Base-by-base conservation (phyloP, 2,113 vertebrate species). In the Sula dactylatra region DNA sequence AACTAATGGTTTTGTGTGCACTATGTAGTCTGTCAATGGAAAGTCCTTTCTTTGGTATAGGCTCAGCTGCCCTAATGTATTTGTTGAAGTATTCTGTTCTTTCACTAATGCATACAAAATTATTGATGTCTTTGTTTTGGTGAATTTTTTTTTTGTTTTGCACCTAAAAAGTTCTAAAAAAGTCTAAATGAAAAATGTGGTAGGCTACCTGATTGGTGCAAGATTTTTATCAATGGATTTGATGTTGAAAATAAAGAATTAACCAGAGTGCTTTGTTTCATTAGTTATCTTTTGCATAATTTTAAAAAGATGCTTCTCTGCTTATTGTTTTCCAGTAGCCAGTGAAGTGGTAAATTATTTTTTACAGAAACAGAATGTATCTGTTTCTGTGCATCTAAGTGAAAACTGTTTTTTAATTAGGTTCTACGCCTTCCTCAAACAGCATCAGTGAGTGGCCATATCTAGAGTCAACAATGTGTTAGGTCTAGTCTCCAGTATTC, bases 181-280 rank as follows among this genome's bases (percentile, higher is more conserved):
- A 55, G 82, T 95, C 70, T 96, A 86, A 77, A 85, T 97, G 91
- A 93, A 93, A 96, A 97, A 97, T 96, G 70, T 50, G 40, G 25
- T 93, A 69, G 86, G 96, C 91, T 96, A 97, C 49, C 88, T 52
- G 31, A 96, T 93, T 70, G 97, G 90, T 97, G 96, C 97, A 98
- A 97, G 95, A 97, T 96, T 98, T 94, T 97, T 98, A 95, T 98
- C 94, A 95, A 82, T 88, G 86, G 98, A 94, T 98, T 98, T 98
- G 98, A 97, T 98, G 98, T 98, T 96, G 88, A 97, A 98, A 98
- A 98, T 98, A 98, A 98, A 98, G 78, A 97, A 94, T 91, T 88
- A 96, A 97, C 88, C 52, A 69, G 81, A 98, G 65, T n/a, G 77
- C 44, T 49, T 56, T 25, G 18, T 77, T 93, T 62, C 8, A 34